Evolutionary conservation across 1,140 invertebrate genomes (phyloP), one percentile per base, ranked within the genome.

Genomic region (Acromyrmex heyeri): DNA sequence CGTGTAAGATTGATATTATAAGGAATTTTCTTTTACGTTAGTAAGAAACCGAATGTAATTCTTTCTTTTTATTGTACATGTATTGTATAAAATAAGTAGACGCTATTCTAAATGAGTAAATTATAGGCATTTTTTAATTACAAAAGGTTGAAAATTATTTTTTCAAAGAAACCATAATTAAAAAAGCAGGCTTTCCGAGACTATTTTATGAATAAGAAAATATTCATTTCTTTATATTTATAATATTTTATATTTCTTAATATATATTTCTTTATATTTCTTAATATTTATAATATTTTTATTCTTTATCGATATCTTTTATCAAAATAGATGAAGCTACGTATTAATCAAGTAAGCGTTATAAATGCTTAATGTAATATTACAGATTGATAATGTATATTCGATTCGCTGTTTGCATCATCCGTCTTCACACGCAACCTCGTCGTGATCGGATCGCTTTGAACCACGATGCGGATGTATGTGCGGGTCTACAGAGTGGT

Each of bases 381-480:
- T 21, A 24, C 8, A 12, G 21, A 21, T 24, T 34, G 21, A 34
- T 55, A 79, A 65, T 55, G 48, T 18, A 18, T 18, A 55, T 53
- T 65, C 18, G 14, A 6, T 21, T 38, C 21, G 18, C 16, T 59
- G 30, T 38, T 69, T 79, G 65, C 18, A n/a, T 72, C 34, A 16
- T 72, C 27, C 53, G 10, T 82, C 53, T 82, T 82, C 53, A 48
- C 53, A 73, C 16, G 24, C 44, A n/a, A 14, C 21, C 18, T 38
- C 34, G 7, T 38, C 64, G 59, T 30, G 79, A 82, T 73, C 38
- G 55, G 73, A 61, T 27, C 24, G 12, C 69, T 61, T 21, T 7
- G 53, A 82, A 82, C 73, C 67, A 50, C 16, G 50, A 78, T 65
- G 18, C 34, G 67, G 55, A 57, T 38, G n/a, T 69, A 69, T 21